Evolutionary conservation across 2,888 invertebrate species (phyloP), one percentile per base, ranked within the genome.

Genomic region (Rhamphomyia laevipes): DNA sequence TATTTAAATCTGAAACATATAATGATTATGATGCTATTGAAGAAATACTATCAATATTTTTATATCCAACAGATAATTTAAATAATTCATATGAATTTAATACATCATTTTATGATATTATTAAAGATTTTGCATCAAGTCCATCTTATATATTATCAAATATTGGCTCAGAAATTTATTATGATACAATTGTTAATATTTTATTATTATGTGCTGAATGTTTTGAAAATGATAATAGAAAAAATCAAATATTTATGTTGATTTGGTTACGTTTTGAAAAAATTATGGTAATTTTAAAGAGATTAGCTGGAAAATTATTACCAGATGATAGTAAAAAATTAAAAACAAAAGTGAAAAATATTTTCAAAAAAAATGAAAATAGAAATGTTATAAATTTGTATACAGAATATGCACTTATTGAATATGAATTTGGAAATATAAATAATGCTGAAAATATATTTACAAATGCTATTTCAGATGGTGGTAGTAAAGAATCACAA

Each of bases 221-320:
- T 58, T 70, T 77, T 51, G 61, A 60, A 33, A 60, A 62, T 5
- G 61, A 68, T n/a, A 75, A 78, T 56, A 64, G 70, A 53, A 74
- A 73, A 50, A 60, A 64, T 0, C 53, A 59, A 2, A 73, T 77
- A 9, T 71, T 80, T 49, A 71, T 75, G n/a, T 58, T 80, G 10
- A 75, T 82, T 73, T 81, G 80, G 78, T 67, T 82, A 37, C 69
- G 77, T 50, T 79, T 81, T 57, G 77, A 80, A 61, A 71, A 78
- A 23, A 59, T 79, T 44, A 60, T 78, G 2, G 61, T 77, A 18
- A 66, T 71, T 50, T 58, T 78, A 7, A 68, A 72, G 48, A 74
- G 73, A 57, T 61, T 71, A 13, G 65, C 65, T 33, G 56, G 67
- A 37, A 77, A 75, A 58, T 63, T 73, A 55, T 18, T 59, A 0